phyloP scores from a whole-genome alignment of 2,113 vertebrate genomes.

The Neotragus moschatus region DNA sequence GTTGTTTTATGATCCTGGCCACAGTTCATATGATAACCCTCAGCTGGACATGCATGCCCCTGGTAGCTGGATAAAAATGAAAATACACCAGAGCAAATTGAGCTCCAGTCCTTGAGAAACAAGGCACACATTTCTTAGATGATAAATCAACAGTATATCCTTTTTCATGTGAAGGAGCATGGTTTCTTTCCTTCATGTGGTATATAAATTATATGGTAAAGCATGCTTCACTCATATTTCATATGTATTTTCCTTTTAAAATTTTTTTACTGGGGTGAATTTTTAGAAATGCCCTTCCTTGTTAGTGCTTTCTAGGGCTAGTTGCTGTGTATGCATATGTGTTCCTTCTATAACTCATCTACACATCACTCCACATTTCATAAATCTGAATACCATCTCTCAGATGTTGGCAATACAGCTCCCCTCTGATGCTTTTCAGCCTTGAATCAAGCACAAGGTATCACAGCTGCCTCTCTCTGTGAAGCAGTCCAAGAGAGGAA shows the following conservation, averaged over 20 bases:
- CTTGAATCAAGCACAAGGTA: neutral
- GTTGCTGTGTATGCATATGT: neutral
- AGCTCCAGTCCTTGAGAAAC: neutral
- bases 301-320: neutral
- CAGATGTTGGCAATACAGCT: neutral
- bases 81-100: neutral
- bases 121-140: neutral
- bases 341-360: neutral
- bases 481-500: neutral
- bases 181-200: neutral
- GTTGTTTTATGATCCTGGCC: neutral
- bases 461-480: neutral
- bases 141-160: neutral
- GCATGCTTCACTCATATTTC: neutral
- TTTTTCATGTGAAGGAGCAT: neutral
- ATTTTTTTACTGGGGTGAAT: neutral
- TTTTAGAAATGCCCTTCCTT: neutral
- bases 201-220: neutral
- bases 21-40: neutral
- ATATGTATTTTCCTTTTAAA: neutral
- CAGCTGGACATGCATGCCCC: neutral
- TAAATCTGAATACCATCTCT: neutral
- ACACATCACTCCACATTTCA: neutral
- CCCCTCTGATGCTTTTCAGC: neutral
- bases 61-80: neutral